Percentiles rank a stretch among this genome's conserved stretches.
Evolutionary conservation across 2,888 invertebrate genomes (phyloP).

Genomic region (Iselma pallidipennis): DNA sequence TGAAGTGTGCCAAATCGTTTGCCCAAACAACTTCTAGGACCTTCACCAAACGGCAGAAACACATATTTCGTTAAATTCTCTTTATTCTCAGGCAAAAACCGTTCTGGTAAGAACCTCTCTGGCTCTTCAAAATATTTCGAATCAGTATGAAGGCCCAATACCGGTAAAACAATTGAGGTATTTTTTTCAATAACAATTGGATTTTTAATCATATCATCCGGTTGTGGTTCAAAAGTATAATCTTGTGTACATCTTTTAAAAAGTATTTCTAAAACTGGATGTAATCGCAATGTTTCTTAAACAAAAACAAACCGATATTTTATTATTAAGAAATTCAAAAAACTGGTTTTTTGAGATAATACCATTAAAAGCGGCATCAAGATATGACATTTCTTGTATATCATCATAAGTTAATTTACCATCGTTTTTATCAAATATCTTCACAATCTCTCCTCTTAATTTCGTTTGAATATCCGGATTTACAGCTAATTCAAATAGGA

Average conservation of each 20-base stretch:
- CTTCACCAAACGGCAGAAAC: conserved; percentile 45
- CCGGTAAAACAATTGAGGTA: conserved; percentile 45
- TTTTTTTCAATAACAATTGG: conserved; percentile 39
- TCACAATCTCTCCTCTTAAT: conserved; percentile 53
- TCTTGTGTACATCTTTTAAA: conserved; percentile 37
- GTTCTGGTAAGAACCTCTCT: conserved; percentile 51
- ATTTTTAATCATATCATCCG: conserved; percentile 21
- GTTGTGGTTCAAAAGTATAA: conserved; percentile 32
- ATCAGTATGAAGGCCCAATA: conserved; percentile 48
- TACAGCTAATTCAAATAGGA: conserved; percentile 52
- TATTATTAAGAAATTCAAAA: background rate
- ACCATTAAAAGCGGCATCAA: conserved; percentile 58
- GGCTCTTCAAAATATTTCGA: conserved; percentile 52
- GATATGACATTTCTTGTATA: conserved; percentile 56
- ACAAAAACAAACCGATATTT: background rate
- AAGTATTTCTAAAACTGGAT: conserved; percentile 28
- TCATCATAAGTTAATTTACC: conserved; percentile 56
- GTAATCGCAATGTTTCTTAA: conserved; percentile 28
- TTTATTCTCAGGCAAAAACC: conserved; percentile 46
- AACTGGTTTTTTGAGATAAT: no score
- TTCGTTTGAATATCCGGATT: conserved; percentile 53
- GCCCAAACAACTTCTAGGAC: conserved; percentile 46
- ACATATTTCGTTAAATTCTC: conserved; percentile 36
- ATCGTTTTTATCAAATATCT: conserved; percentile 47
- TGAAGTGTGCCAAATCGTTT: conserved; percentile 41